These are phyloP conservation scores for Diplodus puntazzo DNA, from an alignment of 2,797 vertebrate genomes.

Conservation along the genomic window DNA sequence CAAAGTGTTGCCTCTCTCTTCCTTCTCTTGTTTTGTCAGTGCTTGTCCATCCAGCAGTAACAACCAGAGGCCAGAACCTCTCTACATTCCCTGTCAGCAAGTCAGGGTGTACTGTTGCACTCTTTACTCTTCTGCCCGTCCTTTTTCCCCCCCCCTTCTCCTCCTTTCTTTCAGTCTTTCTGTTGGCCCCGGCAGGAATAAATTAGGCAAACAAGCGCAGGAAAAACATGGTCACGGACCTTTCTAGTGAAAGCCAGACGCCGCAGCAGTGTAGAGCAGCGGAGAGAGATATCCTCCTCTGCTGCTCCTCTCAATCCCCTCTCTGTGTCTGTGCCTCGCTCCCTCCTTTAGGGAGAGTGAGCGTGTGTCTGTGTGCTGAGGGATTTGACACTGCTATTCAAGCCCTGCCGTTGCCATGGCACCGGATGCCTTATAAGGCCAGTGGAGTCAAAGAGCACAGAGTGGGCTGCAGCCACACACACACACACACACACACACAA, in stretches of 20 bases:
- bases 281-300: slow-evolving; percentile 74
- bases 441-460: slow-evolving; percentile 91
- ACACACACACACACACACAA: slow-evolving; percentile 54
- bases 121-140: slow-evolving; percentile 66
- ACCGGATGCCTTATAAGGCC: slow-evolving; percentile 92
- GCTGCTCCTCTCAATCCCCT: slow-evolving; percentile 63
- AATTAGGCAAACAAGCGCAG: slow-evolving; percentile 78
- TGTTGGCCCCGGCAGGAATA: slow-evolving; percentile 72
- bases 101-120: slow-evolving; percentile 76
- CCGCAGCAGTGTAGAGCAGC: slow-evolving; percentile 73
- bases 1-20: slow-evolving; percentile 53
- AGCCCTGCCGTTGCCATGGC: slow-evolving; percentile 91
- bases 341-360: slow-evolving; percentile 81
- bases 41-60: slow-evolving; percentile 82
- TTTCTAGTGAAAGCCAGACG: slow-evolving; percentile 72
- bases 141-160: slow-evolving; percentile 1
- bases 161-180: slow-evolving; percentile 42
- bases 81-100: slow-evolving; percentile 78
- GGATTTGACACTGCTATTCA: slow-evolving; percentile 93
- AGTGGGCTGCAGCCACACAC: slow-evolving; percentile 80
- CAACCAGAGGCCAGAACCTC: slow-evolving; percentile 79
- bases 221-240: slow-evolving; percentile 72
- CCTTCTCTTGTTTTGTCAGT: slow-evolving; percentile 80
- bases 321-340: slow-evolving; percentile 66
- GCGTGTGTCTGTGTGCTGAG: slow-evolving; percentile 88